Evolutionary conservation across 2,797 vertebrate species (phyloP).

Genomic region (Clarias pachynema): DNA sequence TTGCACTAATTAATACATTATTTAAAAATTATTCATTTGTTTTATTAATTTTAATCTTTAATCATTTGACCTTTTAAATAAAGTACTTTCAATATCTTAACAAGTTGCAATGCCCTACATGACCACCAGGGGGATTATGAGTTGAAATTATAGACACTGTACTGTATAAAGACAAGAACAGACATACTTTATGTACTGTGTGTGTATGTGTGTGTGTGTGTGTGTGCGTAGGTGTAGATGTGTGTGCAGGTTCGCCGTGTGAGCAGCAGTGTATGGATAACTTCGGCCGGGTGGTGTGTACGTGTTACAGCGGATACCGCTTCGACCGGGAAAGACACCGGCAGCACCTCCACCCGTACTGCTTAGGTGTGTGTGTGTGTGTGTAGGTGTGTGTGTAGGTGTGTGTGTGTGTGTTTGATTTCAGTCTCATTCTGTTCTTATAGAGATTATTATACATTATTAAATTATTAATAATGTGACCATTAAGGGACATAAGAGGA

Average conservation of each 20-base stretch:
- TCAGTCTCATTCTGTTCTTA: not conserved
- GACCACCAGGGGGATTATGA: conserved; percentile 57
- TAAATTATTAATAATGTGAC: not conserved
- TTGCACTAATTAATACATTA: not conserved
- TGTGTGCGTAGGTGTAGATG: conserved; percentile 69
- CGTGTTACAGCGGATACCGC: conserved; percentile 78
- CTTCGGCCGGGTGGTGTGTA: conserved; percentile 80
- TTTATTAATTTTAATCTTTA: not conserved
- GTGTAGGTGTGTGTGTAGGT: not conserved
- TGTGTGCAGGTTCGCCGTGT: conserved; percentile 79
- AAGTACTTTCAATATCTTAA: not conserved
- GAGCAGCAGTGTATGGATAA: conserved; percentile 84
- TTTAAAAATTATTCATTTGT: not conserved
- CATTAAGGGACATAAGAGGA: too few relatives aligned
- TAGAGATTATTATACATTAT: not conserved
- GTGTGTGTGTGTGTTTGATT: not conserved
- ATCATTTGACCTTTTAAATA: not conserved
- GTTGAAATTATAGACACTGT: not conserved
- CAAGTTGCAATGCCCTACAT: not conserved
- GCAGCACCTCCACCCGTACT: conserved; percentile 76
- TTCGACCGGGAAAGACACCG: conserved; percentile 78
- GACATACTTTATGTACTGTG: not conserved
- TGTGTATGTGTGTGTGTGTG: conserved; percentile 33
- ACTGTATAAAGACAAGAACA: not conserved
- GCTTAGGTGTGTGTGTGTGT: conserved; percentile 67